These are phyloP conservation scores for Lepisosteus oculatus DNA, from an alignment of 2,113 vertebrate species.

Conservation along the genomic window DNA sequence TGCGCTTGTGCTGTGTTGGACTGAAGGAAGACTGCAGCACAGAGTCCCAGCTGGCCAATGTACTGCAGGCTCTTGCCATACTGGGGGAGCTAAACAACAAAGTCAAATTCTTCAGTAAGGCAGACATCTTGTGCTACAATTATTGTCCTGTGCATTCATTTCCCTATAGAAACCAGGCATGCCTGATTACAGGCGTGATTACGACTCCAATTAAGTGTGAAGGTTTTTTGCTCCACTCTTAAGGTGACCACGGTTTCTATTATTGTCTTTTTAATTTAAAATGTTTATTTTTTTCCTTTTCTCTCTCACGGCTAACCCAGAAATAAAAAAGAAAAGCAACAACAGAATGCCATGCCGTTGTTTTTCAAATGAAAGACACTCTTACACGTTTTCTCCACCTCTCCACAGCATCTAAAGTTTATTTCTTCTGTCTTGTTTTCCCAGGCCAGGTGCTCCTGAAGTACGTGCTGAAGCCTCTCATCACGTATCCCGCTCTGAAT, in stretches of 20 bases:
- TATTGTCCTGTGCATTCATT: not conserved
- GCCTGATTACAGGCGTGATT: not conserved
- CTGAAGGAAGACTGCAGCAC: constrained; percentile 51
- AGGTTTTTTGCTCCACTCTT: too few relatives aligned
- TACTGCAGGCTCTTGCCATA: constrained; percentile 82
- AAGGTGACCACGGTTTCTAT: too few relatives aligned
- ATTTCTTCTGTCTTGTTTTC: not conserved
- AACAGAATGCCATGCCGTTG: too few relatives aligned
- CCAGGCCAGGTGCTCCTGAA: constrained; percentile 85
- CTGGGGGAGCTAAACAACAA: constrained; percentile 82
- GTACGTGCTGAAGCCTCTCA: constrained; percentile 79
- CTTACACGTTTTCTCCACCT: not conserved
- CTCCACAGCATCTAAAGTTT: not conserved
- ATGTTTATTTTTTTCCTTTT: not conserved
- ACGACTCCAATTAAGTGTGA: too few relatives aligned
- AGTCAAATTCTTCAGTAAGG: constrained; percentile 86
- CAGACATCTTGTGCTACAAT: not conserved
- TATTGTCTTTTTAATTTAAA: too few relatives aligned
- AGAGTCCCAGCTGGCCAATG: constrained; percentile 52
- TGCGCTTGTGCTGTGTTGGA: constrained; percentile 59
- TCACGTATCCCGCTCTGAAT: constrained; percentile 65
- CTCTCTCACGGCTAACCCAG: not conserved
- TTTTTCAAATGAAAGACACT: not conserved
- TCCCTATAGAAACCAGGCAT: not conserved
- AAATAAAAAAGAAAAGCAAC: not conserved